Evolutionary conservation across 2,113 vertebrate species (phyloP), one percentile per base, ranked within the genome.

Genomic region (Dromaius novaehollandiae): DNA sequence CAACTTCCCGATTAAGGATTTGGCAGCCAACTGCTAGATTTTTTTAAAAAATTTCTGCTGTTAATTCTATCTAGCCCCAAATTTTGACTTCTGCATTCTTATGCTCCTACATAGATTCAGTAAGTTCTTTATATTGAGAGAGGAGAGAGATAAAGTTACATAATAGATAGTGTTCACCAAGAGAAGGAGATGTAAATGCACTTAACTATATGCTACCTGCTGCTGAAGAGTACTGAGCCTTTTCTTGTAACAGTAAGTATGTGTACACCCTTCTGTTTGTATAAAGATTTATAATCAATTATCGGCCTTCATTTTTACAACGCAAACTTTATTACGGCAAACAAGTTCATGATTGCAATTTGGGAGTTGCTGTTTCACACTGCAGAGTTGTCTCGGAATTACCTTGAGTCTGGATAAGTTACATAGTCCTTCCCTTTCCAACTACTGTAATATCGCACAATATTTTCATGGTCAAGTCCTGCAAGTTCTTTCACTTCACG

Each of bases 401-500:
- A 98, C 98, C 97, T 97, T 69, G 11, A 5, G 3, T 36, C 3
- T n/a, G 66, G 40, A 7, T 16, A 3, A 48, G 48, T 53, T 3
- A 92, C 7, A 10, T 6, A 6, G 80, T 98, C 98, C 0, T 2
- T 0, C 13, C 97, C 98, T 18, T 1, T 6, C 98, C 98, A 98
- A 65, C 97, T 97, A 13, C 0, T 1, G 4, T 53, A 48, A 86
- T 98, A 98, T 3, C 73, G 91, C 78, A 98, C 94, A 56, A 98
- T 98, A 73, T 98, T 97, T 46, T 48, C 48, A 3, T 98, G 98
- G 0, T 28, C 2, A 30, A 98, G 96, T 0, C 0, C 1, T 46
- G 98, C 97, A 82, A 98, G 89, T 12, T 22, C 94, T 81, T 22
- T 2, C 53, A 97, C 97, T 97, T 98, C 98, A 70, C 95, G 97